These are phyloP conservation scores for Actinia equina DNA, from an alignment of 64 coral and sea anemone species.

Conservation along the genomic window DNA sequence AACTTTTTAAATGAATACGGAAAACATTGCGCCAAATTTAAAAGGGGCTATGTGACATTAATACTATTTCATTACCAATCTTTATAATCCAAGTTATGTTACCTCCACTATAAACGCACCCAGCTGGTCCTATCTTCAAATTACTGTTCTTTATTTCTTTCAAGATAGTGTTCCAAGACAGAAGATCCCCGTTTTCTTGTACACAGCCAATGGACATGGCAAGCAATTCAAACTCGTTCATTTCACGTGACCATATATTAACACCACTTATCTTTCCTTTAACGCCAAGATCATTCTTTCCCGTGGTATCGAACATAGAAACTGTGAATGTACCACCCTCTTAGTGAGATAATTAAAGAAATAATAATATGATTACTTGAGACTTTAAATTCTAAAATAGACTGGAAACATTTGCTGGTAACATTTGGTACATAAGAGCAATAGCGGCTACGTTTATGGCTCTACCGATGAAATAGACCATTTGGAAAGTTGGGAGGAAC, in stretches of 20 bases:
- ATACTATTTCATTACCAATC: too few species aligned
- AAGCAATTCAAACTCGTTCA: constrained; percentile 43
- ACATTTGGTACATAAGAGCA: too few species aligned
- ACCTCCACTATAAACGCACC: neutral
- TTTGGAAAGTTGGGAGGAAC: too few species aligned
- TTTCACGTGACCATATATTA: constrained; percentile 44
- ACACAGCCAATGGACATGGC: constrained; percentile 51
- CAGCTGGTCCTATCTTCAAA: neutral
- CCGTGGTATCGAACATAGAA: neutral
- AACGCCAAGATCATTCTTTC: neutral
- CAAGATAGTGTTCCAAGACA: constrained; percentile 36
- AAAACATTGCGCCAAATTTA: too few species aligned
- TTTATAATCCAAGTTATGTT: neutral
- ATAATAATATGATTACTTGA: too few species aligned
- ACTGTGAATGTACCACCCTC: constrained; percentile 6
- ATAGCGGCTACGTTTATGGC: too few species aligned
- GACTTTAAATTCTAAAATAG: too few species aligned
- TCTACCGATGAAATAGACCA: too few species aligned
- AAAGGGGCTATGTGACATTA: too few species aligned
- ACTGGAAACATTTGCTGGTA: too few species aligned
- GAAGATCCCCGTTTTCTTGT: constrained; percentile 21
- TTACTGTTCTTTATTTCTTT: neutral
- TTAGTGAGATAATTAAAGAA: neutral
- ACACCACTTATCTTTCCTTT: constrained; percentile 27
- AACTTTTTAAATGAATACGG: too few species aligned